A percentile compares a stretch with the other conserved stretches of the same genome.
Evolutionary conservation across 2,888 invertebrate genomes (phyloP).

Genomic region (Abrostola tripartita): DNA sequence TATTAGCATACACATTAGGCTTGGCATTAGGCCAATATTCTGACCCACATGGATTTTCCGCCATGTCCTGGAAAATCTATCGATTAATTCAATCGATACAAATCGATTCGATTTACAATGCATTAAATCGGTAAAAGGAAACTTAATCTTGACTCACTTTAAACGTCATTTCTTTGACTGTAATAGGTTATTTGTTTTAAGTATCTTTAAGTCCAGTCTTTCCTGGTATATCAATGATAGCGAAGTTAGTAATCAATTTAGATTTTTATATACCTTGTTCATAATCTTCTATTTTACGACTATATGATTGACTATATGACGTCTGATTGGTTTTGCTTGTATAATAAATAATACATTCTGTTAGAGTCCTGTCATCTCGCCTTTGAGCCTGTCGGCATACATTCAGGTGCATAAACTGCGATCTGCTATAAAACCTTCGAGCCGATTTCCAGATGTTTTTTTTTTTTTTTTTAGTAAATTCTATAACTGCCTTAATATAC

Average conservation of each 20-base stretch:
- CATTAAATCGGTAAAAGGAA: background rate
- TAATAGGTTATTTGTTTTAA: no score
- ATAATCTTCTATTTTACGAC: constrained; percentile 3
- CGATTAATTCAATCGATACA: constrained; percentile 46
- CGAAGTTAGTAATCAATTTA: background rate
- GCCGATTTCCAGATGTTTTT: no score
- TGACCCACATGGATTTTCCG: constrained; percentile 53
- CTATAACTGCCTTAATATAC: no score
- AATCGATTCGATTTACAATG: constrained; percentile 30
- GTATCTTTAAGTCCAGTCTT: no score
- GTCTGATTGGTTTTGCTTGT: constrained; percentile 1
- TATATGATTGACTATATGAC: background rate
- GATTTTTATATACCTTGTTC: constrained; percentile 1
- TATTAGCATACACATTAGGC: constrained; percentile 47
- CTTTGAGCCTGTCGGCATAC: no score
- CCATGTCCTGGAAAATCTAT: constrained; percentile 34
- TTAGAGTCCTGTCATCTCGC: background rate
- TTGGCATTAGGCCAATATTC: constrained; percentile 47
- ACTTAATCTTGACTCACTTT: background rate
- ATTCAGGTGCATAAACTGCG: no score
- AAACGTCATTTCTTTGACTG: background rate
- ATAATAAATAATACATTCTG: background rate
- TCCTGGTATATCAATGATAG: no score
- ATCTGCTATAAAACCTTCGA: no score
- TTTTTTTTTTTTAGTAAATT: no score